Evolutionary conservation across 2,113 vertebrate genomes (phyloP), one percentile per base, ranked within the genome.

Genomic region (Maccullochella peelii): DNA sequence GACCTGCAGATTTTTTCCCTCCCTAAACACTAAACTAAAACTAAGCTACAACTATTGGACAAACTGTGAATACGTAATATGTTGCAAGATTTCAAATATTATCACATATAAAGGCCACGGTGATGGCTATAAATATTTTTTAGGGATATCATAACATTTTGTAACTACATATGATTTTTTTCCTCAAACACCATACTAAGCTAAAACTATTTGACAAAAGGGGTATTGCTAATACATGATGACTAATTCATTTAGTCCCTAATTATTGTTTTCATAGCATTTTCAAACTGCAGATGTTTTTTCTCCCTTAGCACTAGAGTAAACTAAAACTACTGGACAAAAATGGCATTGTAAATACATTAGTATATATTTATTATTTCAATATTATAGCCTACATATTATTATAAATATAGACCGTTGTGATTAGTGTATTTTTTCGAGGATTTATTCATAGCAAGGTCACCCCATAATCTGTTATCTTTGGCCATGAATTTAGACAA

Each of bases 401-500:
- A 36, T 72, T 0, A 63, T 40, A 40, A 21, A 25, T 16, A 18
- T 72, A 12, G 16, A 2, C 2, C 6, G 3, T 5, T 79, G 8
- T 63, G 21, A 42, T 14, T 1, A 57, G 2, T 55, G 36, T 33
- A 6, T 73, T 36, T 33, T 33, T 16, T 14, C 30, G 18, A 6
- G 14, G 30, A 59, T 77, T 63, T 66, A 38, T 44, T 65, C 5
- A 25, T 25, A 58, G 10, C 69, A 83, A 87, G 70, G 65, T 78
- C 69, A 69, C 16, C 4, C 15, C n/a, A 21, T 58, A 27, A 42
- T 52, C n/a, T 71, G 23, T 0, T 25, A 50, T 63, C 36, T 74
- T 55, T 61, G 20, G 21, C 15, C 44, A 81, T 71, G 47, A 58
- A 71, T 61, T 63, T 5, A 55, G 73, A 58, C 52, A 55, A 50